These are phyloP conservation scores for Coelinius sp. DNA, from an alignment of 2,888 invertebrate genomes.

Conservation along the genomic window DNA sequence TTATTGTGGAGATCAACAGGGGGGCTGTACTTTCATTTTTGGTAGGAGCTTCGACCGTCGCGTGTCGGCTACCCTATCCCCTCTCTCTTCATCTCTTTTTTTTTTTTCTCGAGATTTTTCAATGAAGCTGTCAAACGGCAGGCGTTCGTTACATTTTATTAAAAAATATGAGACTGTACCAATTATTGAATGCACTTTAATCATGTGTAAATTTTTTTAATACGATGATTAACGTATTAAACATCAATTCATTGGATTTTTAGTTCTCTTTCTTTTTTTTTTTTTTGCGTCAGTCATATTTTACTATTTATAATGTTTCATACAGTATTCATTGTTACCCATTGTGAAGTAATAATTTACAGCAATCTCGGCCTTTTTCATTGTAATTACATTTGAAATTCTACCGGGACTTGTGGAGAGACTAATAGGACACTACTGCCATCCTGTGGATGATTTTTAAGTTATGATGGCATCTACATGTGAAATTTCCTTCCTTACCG, in stretches of 20 bases:
- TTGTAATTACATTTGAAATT: too few species aligned
- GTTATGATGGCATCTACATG: too few species aligned
- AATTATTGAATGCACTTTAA: too few species aligned
- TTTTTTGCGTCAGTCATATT: not conserved
- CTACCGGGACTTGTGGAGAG: not conserved
- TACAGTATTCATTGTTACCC: not conserved
- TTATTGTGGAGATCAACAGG: constrained; percentile 61
- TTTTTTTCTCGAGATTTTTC: not conserved
- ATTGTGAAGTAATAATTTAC: not conserved
- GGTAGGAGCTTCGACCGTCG: constrained; percentile 17
- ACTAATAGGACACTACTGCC: not conserved
- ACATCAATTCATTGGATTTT: not conserved
- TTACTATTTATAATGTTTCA: too few species aligned
- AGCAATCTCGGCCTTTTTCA: not conserved
- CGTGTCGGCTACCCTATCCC: constrained; percentile 31
- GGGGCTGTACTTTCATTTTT: constrained; percentile 38
- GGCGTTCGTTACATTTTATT: too few species aligned
- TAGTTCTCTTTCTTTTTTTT: too few species aligned
- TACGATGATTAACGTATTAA: not conserved
- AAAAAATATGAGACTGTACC: too few species aligned
- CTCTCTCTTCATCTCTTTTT: not conserved
- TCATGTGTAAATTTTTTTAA: too few species aligned
- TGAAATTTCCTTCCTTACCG: too few species aligned
- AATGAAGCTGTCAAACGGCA: not conserved
- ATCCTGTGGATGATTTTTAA: not conserved